Conservation (phyloP, 2,888 invertebrate genomes). For the Lutraria lutraria region DNA sequence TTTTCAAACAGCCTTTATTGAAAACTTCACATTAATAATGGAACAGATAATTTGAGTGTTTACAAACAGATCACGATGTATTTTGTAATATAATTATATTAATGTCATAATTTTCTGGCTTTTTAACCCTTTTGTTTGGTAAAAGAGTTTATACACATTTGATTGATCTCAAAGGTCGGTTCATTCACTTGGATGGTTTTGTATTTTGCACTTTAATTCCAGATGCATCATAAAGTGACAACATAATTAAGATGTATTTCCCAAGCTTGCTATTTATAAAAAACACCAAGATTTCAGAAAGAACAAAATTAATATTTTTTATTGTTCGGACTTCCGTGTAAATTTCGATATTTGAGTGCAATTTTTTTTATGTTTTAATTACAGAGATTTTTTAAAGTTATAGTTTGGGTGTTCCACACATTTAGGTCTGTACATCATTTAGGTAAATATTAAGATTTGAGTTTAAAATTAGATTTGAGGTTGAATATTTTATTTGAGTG, state of each 20-base stretch:
- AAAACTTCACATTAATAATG: background rate
- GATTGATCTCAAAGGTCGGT: background rate
- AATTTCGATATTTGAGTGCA: too few species aligned
- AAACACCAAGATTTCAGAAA: too few species aligned
- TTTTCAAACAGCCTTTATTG: background rate
- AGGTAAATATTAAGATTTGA: too few species aligned
- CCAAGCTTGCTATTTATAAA: background rate
- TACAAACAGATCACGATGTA: background rate
- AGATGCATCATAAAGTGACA: background rate
- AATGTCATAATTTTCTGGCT: background rate
- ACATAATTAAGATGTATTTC: background rate
- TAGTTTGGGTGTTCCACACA: too few species aligned
- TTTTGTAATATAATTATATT: background rate
- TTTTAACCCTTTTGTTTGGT: background rate
- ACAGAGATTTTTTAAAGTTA: too few species aligned
- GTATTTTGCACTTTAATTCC: background rate
- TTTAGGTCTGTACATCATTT: too few species aligned
- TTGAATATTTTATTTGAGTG: too few species aligned
- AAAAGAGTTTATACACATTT: background rate
- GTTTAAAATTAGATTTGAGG: too few species aligned
- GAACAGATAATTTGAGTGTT: background rate
- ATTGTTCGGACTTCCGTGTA: too few species aligned
- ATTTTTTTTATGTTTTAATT: too few species aligned
- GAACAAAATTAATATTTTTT: too few species aligned
- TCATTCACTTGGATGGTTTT: background rate